Conservation (phyloP, 2,113 vertebrate genomes). For the Pantherophis guttatus region DNA sequence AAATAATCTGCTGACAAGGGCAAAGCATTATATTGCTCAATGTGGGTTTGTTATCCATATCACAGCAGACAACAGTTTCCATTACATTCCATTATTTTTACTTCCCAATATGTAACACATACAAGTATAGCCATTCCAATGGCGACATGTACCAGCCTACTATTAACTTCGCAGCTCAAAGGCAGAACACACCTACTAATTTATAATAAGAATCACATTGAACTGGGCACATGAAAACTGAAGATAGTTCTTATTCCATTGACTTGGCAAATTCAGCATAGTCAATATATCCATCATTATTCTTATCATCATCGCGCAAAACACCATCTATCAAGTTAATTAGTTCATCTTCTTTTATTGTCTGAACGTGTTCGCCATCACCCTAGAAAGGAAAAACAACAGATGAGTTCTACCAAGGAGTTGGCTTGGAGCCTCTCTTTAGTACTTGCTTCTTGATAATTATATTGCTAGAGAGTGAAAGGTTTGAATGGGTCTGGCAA, state of each 20-base stretch:
- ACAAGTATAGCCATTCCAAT: neutral
- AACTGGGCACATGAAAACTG: constrained; percentile 52
- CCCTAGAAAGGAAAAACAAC: constrained; percentile 70
- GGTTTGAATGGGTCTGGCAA: neutral
- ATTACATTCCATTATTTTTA: neutral
- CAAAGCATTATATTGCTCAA: neutral
- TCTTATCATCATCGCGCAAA: constrained; percentile 90
- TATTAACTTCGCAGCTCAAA: constrained; percentile 32
- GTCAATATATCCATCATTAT: constrained; percentile 96
- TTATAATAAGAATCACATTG: constrained; percentile 66
- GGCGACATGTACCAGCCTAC: constrained; percentile 32
- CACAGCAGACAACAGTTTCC: neutral
- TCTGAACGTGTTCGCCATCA: constrained; percentile 72
- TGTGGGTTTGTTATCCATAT: neutral
- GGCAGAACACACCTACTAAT: constrained; percentile 9
- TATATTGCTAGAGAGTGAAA: neutral
- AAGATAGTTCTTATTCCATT: constrained; percentile 73
- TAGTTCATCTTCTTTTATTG: constrained; percentile 89
- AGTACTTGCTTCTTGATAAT: neutral
- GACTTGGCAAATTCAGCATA: constrained; percentile 97
- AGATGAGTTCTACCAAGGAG: neutral
- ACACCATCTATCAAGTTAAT: constrained; percentile 91
- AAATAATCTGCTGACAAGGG: neutral
- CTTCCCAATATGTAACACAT: neutral
- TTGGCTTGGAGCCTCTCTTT: neutral